Base-by-base conservation (phyloP, 1,140 invertebrate genomes). In the Eriocheir sinensis region DNA sequence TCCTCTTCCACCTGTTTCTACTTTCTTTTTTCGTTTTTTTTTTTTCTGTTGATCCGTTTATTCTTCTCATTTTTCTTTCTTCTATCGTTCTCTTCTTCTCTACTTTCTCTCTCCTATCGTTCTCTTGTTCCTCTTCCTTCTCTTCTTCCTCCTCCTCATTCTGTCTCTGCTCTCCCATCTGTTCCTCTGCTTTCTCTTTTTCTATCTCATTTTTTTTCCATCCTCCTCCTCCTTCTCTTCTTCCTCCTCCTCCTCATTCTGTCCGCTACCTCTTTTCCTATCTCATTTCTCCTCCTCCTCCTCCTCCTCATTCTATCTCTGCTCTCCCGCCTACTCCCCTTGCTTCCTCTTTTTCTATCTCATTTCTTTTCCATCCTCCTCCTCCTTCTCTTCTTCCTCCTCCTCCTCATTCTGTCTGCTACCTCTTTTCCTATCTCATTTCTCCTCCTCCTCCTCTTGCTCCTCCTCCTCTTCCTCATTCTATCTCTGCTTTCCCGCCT, bases 371-470 rank as follows among this genome's bases (percentile, higher is more conserved):
- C n/a, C n/a, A n/a, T 86, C 60, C 60, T 72, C 41, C 85, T 44
- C 36, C 36, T 86, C 41, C 41, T 86, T 34, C 41, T n/a, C 85
- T n/a, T 40, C 36, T 30, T 38, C 85, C 41, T 86, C 85, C 36
- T 40, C 85, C 85, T 86, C 41, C 41, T 86, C 41, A 30, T 12
- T 40, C 38, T 88, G 85, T 41, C n/a, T 44, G n/a, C n/a, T n/a
- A n/a, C n/a, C n/a, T n/a, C n/a, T n/a, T n/a, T n/a, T n/a, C n/a
- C n/a, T n/a, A n/a, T n/a, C n/a, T n/a, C n/a, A n/a, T n/a, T 44
- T 3, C 85, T 86, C 60, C 60, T 72, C 41, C 85, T 44, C 36
- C 36, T 86, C 41, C 41, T 86, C 85, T 30, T n/a, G 32, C 36
- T 40, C 36, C 41, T 38, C 85, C 41, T 86, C 85, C 36, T 40